A percentile compares a stretch with the other conserved stretches of the same genome.
Evolutionary conservation across 2,113 vertebrate genomes (phyloP).

Genomic region (Nyctibius bracteatus): DNA sequence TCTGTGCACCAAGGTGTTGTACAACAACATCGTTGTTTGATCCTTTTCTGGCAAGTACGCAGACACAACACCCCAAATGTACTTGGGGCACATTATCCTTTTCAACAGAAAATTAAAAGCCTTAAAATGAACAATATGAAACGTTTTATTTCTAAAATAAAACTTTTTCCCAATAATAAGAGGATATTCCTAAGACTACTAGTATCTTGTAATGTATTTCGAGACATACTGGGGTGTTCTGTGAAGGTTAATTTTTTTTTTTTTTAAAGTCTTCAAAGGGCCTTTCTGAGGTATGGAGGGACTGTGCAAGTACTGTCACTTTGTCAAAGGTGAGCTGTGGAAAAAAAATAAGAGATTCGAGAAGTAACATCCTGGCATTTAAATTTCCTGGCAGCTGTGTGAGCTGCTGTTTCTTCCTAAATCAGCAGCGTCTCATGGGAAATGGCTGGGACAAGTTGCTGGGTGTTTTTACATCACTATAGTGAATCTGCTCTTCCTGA

Average conservation of each 20-base stretch:
- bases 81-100: not conserved
- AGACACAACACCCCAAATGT: not conserved
- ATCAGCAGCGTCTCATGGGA: slow-evolving; percentile 32
- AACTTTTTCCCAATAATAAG: not conserved
- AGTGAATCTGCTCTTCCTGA: slow-evolving; percentile 53
- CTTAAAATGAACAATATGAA: not conserved
- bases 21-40: not conserved
- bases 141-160: not conserved
- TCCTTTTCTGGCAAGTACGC: not conserved
- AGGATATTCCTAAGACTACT: not conserved
- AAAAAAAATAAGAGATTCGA: not conserved
- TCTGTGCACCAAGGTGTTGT: not conserved
- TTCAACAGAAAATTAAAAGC: not conserved
- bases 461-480: slow-evolving; percentile 57
- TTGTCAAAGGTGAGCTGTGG: slow-evolving; percentile 11
- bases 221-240: not conserved
- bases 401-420: slow-evolving; percentile 42
- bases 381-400: slow-evolving; percentile 42
- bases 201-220: not conserved
- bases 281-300: not conserved
- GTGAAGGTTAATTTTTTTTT: not conserved
- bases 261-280: not conserved
- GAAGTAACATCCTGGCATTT: slow-evolving; percentile 35
- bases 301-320: not conserved
- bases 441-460: slow-evolving; percentile 49